Evolutionary conservation across 2,888 invertebrate genomes (phyloP).

Genomic region (Pheosia gnoma): DNA sequence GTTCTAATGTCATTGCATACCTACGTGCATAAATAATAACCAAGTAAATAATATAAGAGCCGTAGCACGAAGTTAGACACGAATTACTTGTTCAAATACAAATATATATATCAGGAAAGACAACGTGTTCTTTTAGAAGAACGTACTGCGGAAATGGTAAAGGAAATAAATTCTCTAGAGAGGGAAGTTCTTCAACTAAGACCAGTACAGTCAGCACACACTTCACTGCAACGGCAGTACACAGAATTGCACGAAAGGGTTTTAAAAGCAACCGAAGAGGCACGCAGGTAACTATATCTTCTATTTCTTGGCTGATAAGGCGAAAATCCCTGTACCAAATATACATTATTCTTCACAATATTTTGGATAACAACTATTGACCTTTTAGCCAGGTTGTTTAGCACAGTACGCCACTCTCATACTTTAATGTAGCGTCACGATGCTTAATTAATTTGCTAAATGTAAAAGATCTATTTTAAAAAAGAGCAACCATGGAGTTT

Average conservation of each 20-base stretch:
- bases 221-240: conserved; percentile 61
- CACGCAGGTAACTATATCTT: conserved; percentile 51
- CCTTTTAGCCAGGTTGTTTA: background rate
- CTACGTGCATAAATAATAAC: background rate
- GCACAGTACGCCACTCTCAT: background rate
- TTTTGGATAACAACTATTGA: background rate
- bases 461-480: no score
- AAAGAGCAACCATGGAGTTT: no score
- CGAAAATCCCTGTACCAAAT: background rate
- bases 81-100: background rate
- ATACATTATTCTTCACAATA: background rate
- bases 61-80: no score
- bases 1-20: background rate
- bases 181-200: conserved; percentile 63
- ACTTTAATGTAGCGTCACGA: background rate
- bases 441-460: background rate
- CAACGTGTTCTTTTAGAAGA: conserved; percentile 65
- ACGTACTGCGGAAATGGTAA: conserved; percentile 58
- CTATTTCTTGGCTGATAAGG: background rate
- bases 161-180: conserved; percentile 51
- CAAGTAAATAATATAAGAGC: background rate
- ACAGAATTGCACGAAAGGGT: conserved; percentile 64
- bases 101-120: conserved; percentile 54
- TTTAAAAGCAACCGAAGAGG: conserved; percentile 56
- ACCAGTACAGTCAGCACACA: conserved; percentile 56